Evolutionary conservation across 2,888 invertebrate species (phyloP), one percentile per base, ranked within the genome.

Genomic region (Encarsia formosa): DNA sequence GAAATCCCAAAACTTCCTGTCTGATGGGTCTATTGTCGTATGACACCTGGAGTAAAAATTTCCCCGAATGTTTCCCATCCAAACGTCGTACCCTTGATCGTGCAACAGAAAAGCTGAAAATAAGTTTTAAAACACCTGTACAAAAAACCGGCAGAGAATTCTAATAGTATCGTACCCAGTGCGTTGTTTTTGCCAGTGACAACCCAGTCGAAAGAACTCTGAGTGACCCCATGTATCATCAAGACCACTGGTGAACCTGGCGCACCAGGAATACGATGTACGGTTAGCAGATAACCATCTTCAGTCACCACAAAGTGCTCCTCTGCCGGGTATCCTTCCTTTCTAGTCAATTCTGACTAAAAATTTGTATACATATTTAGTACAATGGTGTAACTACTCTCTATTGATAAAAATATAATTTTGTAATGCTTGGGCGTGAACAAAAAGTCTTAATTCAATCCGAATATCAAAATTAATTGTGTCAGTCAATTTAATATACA

Each of bases 201-300:
- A 2, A 92, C 76, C 87, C 87, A 93, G 71, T 87, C 86, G 0
- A 86, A 82, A 1, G 90, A 88, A 62, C 86, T 86, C 6, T 84
- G 82, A 1, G 90, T 73, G 4, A 94, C 73, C 0, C 94, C 94
- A 67, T 92, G 92, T 65, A 91, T 89, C 31, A 92, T 71, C 56
- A 89, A 77, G 47, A 84, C 84, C 13, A 41, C 83, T 81, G 88
- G 64, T 69, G 78, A 65, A 54, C 75, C 75, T 13, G 5, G 5
- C 4, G 22, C 1, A 60, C 78, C 78, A 0, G 89, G 88, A 65
- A 94, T 91, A 57, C 93, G 81, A 65, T 92, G 92, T 39, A 94
- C 59, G 3, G 84, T 85, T 39, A 94, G 76, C 38, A 92, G 78
- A 71, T 88, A 94, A 2, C 91, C 92, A 71, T 94, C 94, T 26